Evolutionary conservation across 2,888 invertebrate genomes (phyloP).

Genomic region (Cephus nigrinus): DNA sequence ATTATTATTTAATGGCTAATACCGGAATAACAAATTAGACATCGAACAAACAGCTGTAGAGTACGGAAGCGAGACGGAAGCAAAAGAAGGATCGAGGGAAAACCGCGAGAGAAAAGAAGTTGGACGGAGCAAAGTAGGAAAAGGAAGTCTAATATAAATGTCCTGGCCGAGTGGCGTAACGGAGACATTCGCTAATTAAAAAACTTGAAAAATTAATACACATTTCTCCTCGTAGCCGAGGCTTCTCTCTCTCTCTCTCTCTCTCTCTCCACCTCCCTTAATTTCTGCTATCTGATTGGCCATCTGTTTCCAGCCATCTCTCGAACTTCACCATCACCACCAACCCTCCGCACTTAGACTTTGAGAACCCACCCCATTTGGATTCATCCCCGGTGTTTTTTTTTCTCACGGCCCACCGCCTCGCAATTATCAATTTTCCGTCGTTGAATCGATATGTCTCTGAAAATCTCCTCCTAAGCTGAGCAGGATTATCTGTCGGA

Average conservation of each 20-base stretch:
- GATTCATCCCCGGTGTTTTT: constrained; percentile 2
- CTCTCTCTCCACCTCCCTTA: constrained; percentile 50
- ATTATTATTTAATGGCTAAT: constrained; percentile 55
- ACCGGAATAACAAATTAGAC: constrained; percentile 54
- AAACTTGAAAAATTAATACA: constrained; percentile 68
- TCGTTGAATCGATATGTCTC: too few species aligned
- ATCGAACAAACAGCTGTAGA: neutral
- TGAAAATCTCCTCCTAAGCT: too few species aligned
- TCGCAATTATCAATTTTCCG: too few species aligned
- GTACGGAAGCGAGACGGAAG: constrained; percentile 6
- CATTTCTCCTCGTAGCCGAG: constrained; percentile 58
- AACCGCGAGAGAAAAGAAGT: constrained; percentile 14
- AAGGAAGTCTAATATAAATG: constrained; percentile 62
- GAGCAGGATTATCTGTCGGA: too few species aligned
- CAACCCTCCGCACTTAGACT: neutral
- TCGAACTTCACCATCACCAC: constrained; percentile 28
- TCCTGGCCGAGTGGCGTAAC: constrained; percentile 58
- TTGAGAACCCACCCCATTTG: constrained; percentile 1
- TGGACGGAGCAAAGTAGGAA: constrained; percentile 4
- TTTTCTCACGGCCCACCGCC: neutral
- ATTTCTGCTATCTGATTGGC: constrained; percentile 66
- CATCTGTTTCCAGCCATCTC: constrained; percentile 61
- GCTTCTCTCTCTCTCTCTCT: constrained; percentile 45
- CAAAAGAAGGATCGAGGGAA: constrained; percentile 17
- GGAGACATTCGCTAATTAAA: constrained; percentile 67